phyloP scores from a whole-genome alignment of 2,113 vertebrate genomes.

The Peromyscus maniculatus region DNA sequence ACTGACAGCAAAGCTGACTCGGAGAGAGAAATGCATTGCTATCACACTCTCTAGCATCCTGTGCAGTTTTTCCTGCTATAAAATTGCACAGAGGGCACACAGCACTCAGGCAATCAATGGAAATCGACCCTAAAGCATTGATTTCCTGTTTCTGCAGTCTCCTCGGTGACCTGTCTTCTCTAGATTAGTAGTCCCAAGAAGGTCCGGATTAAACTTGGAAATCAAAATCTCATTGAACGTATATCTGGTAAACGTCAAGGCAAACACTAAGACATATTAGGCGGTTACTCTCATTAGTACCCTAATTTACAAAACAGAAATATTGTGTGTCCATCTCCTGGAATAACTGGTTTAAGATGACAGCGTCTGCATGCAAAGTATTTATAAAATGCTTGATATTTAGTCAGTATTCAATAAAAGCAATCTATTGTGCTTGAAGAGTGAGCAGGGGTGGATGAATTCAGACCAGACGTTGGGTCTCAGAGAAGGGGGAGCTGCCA shows the following conservation, averaged over 20 bases:
- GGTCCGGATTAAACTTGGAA: slow-evolving; percentile 1
- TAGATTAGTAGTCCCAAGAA: background rate
- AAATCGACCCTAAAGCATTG: background rate
- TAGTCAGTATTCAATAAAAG: background rate
- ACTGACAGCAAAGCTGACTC: background rate
- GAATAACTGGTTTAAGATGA: background rate
- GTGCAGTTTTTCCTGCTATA: background rate
- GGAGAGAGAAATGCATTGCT: slow-evolving; percentile 14
- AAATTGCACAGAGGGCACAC: background rate
- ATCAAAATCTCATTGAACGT: background rate
- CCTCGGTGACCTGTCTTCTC: background rate
- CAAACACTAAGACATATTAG: background rate
- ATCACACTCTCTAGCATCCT: background rate
- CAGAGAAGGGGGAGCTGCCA: background rate
- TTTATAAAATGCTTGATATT: background rate
- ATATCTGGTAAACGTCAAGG: background rate
- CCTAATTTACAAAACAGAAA: background rate
- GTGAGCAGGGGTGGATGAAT: background rate
- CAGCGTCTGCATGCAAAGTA: background rate
- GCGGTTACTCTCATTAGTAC: background rate
- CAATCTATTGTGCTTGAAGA: background rate
- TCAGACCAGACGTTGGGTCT: background rate
- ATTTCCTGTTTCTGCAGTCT: background rate
- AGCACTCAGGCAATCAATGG: background rate
- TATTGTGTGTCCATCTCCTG: background rate